Conservation (phyloP, 2,888 invertebrate species). For the Osedax fenrisi region DNA sequence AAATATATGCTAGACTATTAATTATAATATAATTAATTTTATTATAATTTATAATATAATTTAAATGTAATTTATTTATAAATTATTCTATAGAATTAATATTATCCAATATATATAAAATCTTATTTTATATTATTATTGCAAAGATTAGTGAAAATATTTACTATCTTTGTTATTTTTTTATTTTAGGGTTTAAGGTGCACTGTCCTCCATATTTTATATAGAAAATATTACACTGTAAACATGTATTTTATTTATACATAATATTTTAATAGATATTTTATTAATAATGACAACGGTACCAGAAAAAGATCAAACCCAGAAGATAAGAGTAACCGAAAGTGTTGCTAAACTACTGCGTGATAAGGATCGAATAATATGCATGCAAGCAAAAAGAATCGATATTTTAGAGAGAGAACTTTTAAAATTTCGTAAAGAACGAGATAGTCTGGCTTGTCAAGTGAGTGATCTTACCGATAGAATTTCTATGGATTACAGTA, state of each 20-base stretch:
- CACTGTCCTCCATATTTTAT: not conserved
- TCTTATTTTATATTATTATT: too few species aligned
- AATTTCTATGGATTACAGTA: not conserved
- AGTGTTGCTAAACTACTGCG: conserved; percentile 23
- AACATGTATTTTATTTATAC: not conserved
- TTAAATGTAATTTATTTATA: too few species aligned
- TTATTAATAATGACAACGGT: not conserved
- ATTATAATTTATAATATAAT: too few species aligned
- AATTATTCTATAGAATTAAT: too few species aligned
- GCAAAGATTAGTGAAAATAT: too few species aligned
- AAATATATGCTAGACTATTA: too few species aligned
- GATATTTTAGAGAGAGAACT: conserved; percentile 31
- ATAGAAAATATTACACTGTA: not conserved
- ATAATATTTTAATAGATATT: not conserved
- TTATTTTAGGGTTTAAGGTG: not conserved
- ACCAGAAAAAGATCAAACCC: not conserved
- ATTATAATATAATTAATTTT: too few species aligned
- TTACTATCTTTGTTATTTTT: too few species aligned
- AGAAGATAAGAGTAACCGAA: not conserved
- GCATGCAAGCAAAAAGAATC: conserved; percentile 33
- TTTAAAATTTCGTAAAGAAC: conserved; percentile 30
- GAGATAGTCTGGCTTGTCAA: conserved; percentile 22
- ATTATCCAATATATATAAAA: too few species aligned
- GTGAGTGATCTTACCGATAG: not conserved
- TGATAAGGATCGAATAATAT: conserved; percentile 33